phyloP scores from a whole-genome alignment of 1,140 invertebrate genomes.

The Caenorhabditis remanei region DNA sequence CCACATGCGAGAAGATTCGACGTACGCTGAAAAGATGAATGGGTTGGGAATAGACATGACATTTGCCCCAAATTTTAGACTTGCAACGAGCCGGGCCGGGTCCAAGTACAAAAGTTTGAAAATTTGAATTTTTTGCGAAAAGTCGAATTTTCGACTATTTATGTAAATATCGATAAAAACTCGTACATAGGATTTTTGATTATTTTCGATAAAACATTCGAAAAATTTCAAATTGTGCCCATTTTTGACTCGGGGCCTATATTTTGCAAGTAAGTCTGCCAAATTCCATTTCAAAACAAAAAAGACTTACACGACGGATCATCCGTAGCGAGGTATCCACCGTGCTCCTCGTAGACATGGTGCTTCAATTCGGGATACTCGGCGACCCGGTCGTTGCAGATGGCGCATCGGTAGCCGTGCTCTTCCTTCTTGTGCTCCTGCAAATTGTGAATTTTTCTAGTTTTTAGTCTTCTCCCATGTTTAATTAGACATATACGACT shows the following conservation, averaged over 20 bases:
- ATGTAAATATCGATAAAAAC: too few relatives aligned
- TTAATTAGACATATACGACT: too few relatives aligned
- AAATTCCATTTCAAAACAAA: not conserved
- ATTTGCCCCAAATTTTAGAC: too few relatives aligned
- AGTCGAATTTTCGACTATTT: too few relatives aligned
- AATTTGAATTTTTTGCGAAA: too few relatives aligned
- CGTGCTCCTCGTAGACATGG: conserved; percentile 76
- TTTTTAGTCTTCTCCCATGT: too few relatives aligned
- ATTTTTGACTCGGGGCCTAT: too few relatives aligned
- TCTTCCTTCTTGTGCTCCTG: conserved; percentile 70
- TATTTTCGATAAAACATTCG: too few relatives aligned
- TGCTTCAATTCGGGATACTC: conserved; percentile 76
- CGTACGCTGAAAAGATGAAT: conserved; percentile 66
- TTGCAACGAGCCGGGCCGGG: not conserved
- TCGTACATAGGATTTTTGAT: too few relatives aligned
- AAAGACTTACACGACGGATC: not conserved
- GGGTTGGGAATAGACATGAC: not conserved
- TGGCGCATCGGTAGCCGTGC: conserved; percentile 76
- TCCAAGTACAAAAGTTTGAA: too few relatives aligned
- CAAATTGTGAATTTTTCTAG: not conserved
- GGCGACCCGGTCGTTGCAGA: conserved; percentile 72
- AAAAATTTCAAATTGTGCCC: too few relatives aligned
- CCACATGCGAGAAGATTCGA: conserved; percentile 76
- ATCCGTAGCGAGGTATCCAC: conserved; percentile 76
- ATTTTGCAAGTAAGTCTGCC: too few relatives aligned